A percentile compares a stretch with the other conserved stretches of the same genome.
Evolutionary conservation across 2,888 invertebrate species (phyloP).

Genomic region (Parnassius glacialis): DNA sequence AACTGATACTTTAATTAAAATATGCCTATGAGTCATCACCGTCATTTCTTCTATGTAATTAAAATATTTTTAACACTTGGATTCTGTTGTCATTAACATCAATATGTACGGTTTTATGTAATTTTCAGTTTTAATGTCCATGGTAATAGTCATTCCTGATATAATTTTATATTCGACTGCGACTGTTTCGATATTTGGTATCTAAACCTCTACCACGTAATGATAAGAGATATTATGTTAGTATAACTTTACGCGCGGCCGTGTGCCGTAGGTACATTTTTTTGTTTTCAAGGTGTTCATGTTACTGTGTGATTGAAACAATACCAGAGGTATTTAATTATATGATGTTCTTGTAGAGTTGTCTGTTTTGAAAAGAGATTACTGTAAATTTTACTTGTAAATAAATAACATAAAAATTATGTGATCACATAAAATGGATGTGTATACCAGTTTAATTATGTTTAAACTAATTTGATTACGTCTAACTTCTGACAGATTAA

Average conservation of each 20-base stretch:
- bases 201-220: slow-evolving; percentile 17
- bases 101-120: neutral
- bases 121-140: slow-evolving; percentile 11
- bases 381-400: no score
- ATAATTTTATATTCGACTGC: slow-evolving; percentile 23
- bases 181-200: slow-evolving; percentile 23
- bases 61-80: no score
- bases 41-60: no score
- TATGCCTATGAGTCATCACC: no score
- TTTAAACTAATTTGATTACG: no score
- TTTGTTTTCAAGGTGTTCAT: slow-evolving; percentile 11
- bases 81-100: neutral
- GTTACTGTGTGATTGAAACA: slow-evolving; percentile 20
- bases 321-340: slow-evolving; percentile 11
- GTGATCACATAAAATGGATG: no score
- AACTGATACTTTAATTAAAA: no score
- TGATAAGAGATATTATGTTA: slow-evolving; percentile 23
- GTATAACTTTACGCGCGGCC: slow-evolving; percentile 22
- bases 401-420: no score
- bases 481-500: no score
- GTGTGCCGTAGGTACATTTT: slow-evolving; percentile 5
- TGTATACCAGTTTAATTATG: no score
- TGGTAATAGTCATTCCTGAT: slow-evolving; percentile 18
- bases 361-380: no score
- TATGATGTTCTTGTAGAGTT: no score